Percentiles rank a stretch among this genome's conserved stretches.
Conservation (phyloP, 1,140 invertebrate genomes). For the Charaxes varanes region DNA sequence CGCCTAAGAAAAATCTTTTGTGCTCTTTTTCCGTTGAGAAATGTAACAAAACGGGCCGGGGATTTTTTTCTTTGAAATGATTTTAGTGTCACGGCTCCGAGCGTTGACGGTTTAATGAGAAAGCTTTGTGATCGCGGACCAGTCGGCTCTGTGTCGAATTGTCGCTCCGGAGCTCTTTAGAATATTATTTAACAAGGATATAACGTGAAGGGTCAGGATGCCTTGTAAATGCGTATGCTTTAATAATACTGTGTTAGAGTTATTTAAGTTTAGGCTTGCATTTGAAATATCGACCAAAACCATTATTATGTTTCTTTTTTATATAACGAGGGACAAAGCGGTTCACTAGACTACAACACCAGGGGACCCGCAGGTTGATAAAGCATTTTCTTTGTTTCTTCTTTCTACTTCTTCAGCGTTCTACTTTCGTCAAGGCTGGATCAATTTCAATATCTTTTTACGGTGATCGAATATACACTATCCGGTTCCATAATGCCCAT, state of each 20-base stretch:
- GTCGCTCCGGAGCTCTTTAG: slow-evolving; percentile 43
- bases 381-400: no score
- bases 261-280: no score
- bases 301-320: no score
- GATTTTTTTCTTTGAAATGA: slow-evolving; percentile 63
- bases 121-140: slow-evolving; percentile 62
- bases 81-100: slow-evolving; percentile 63
- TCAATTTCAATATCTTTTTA: no score
- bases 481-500: no score
- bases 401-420: no score
- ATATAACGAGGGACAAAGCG: no score
- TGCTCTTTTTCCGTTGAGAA: slow-evolving; percentile 66
- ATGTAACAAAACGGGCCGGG: slow-evolving; percentile 62
- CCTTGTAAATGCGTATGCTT: slow-evolving; percentile 14
- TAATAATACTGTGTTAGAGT: neutral
- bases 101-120: slow-evolving; percentile 68
- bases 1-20: slow-evolving; percentile 68
- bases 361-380: no score
- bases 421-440: no score
- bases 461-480: no score
- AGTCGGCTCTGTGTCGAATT: slow-evolving; percentile 65
- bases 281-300: no score
- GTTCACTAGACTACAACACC: no score
- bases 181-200: slow-evolving; percentile 53
- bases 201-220: slow-evolving; percentile 18